Base-by-base conservation (phyloP, 1,140 invertebrate species). In the Araneus ventricosus region DNA sequence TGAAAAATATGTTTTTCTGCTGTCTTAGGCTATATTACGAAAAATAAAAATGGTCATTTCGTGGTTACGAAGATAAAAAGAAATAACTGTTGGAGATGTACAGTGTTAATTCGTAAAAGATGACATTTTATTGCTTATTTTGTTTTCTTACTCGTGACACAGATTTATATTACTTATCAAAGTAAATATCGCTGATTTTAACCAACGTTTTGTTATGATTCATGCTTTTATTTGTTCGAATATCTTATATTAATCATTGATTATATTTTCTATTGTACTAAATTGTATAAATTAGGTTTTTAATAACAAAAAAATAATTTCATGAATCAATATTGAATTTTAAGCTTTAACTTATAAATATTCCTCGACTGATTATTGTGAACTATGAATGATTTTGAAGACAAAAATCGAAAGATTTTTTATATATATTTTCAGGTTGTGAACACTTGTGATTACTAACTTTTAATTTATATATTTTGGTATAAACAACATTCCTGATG, bases 381-480 rank as follows among this genome's bases (percentile, higher is more conserved):
- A 67, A 27, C 2, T 67, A 30, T 20, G 30, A 75, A 34, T 6
- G 10, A 75, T 34, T 34, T 52, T 75, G 30, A 3, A 34, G 20
- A 34, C 34, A 30, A 75, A 70, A 75, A 34, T 37, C 20, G 10
- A 24, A 37, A 34, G 30, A 17, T 27, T 75, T 75, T 75, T 5
- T 52, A 52, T 45, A 8, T 75, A 37, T 75, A 75, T 75, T 34
- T 75, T 34, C 70, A 34, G 70, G 70, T 75, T 75, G 70, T 75
- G 70, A 75, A 20, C 27, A 34, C 8, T 84, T 84, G 82, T 84
- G 82, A 84, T 75, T 75, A 30, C 45, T 75, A 75, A 75, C 17
- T 57, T 84, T 45, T 84, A 84, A 84, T 84, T 84, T 84, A 84
- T 84, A 84, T 57, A 57, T 57, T 84, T 57, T 45, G 45, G 41